Conservation (phyloP, 2,113 vertebrate genomes). For the Daboia siamensis region DNA sequence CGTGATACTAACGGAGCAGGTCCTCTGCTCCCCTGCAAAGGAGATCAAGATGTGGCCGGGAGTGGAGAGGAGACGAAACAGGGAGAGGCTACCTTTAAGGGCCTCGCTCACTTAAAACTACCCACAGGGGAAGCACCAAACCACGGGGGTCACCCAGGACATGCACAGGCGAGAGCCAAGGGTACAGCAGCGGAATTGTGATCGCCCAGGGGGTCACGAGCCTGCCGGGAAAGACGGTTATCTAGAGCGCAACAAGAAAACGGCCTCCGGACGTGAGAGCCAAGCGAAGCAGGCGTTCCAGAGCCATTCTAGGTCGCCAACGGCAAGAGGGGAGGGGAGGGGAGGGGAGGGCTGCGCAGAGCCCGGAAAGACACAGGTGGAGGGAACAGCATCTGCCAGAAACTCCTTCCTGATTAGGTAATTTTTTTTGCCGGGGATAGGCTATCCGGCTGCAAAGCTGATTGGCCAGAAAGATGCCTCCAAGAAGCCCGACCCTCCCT, state of each 20-base stretch:
- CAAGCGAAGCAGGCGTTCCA: background rate
- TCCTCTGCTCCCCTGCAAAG: background rate
- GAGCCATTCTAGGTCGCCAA: background rate
- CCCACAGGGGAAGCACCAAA: slow-evolving; percentile 22
- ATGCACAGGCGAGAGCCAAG: background rate
- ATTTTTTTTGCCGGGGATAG: background rate
- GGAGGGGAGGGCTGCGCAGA: background rate
- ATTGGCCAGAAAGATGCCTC: background rate
- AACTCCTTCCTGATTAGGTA: background rate
- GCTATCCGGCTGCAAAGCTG: background rate
- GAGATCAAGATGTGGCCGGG: background rate
- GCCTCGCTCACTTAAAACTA: background rate
- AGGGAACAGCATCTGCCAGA: background rate
- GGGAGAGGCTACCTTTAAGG: background rate
- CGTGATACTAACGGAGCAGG: background rate
- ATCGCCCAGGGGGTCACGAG: slow-evolving; percentile 4
- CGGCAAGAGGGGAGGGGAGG: background rate
- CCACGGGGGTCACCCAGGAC: background rate
- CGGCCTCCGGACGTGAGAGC: background rate
- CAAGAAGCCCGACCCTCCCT: background rate
- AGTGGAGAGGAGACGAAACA: background rate
- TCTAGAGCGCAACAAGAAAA: slow-evolving; percentile 13
- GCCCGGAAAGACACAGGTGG: background rate
- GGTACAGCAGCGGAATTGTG: background rate
- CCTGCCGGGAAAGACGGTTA: slow-evolving; percentile 15